phyloP scores from a whole-genome alignment of 1,140 invertebrate species.

The Acromyrmex heyeri region DNA sequence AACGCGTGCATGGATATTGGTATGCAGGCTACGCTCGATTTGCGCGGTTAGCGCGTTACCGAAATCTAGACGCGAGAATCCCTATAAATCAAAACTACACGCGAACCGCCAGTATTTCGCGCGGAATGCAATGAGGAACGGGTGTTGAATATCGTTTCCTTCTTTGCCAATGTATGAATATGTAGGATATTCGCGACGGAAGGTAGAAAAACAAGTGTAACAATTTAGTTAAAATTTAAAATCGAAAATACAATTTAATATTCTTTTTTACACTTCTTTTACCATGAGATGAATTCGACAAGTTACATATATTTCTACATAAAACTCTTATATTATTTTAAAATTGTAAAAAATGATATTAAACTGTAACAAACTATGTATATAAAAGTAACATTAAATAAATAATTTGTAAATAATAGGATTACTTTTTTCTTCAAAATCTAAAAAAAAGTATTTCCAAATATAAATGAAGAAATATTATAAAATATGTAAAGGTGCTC shows the following conservation, averaged over 20 bases:
- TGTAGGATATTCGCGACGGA: neutral
- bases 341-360: too few relatives aligned
- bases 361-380: too few relatives aligned
- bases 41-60: conserved; percentile 47
- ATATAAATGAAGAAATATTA: neutral
- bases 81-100: conserved; percentile 51
- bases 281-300: neutral
- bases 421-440: neutral
- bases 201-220: neutral
- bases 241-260: neutral
- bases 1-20: conserved; percentile 36
- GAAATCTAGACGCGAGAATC: conserved; percentile 48
- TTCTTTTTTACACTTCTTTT: neutral
- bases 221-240: neutral
- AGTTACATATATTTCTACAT: neutral
- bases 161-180: conserved; percentile 41
- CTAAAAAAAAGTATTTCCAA: neutral
- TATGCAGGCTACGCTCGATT: conserved; percentile 51
- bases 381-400: too few relatives aligned
- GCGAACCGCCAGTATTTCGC: conserved; percentile 29
- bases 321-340: too few relatives aligned
- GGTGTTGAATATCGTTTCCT: conserved; percentile 38
- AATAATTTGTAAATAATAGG: neutral
- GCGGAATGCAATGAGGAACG: conserved; percentile 11
- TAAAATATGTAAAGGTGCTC: neutral